A percentile compares a stretch with the other conserved stretches of the same genome.
phyloP scores from a whole-genome alignment of 2,888 invertebrate species.

The Subacronicta megacephala region DNA sequence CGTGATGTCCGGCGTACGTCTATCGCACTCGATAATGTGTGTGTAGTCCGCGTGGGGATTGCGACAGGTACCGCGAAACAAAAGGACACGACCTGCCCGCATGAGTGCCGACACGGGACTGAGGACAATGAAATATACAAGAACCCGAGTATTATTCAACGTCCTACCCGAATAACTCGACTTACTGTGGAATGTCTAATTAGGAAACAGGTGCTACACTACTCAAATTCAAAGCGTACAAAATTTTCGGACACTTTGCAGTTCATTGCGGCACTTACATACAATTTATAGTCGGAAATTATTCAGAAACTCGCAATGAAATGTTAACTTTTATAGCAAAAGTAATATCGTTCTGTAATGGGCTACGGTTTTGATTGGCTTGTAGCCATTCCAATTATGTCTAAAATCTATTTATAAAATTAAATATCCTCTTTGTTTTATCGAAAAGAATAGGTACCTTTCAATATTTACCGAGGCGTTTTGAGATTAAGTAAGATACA shows the following conservation, averaged over 20 bases:
- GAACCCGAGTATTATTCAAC: constrained; percentile 42
- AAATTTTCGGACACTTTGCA: constrained; percentile 46
- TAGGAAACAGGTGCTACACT: constrained; percentile 51
- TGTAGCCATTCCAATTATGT: constrained; percentile 9
- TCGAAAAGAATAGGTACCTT: constrained; percentile 12
- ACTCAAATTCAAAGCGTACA: constrained; percentile 45
- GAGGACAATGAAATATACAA: constrained; percentile 25
- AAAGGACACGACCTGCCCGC: no score
- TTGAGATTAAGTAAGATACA: constrained; percentile 29
- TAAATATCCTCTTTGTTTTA: constrained; percentile 15
- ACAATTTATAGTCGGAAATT: constrained; percentile 38
- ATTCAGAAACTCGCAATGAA: constrained; percentile 23
- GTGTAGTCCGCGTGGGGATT: no score
- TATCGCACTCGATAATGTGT: no score
- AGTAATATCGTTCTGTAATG: constrained; percentile 7
- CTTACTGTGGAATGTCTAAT: constrained; percentile 52
- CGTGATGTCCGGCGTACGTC: no score
- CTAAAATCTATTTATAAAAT: constrained; percentile 16
- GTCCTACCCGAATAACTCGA: constrained; percentile 42
- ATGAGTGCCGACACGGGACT: no score
- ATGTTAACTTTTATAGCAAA: constrained; percentile 8
- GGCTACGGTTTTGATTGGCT: constrained; percentile 5
- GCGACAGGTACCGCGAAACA: no score
- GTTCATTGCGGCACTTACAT: constrained; percentile 39
- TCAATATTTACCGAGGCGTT: constrained; percentile 24